These are phyloP conservation scores for human (Homo sapiens) DNA, from an alignment of 2,113 vertebrate genomes.

Conservation along the genomic window DNA sequence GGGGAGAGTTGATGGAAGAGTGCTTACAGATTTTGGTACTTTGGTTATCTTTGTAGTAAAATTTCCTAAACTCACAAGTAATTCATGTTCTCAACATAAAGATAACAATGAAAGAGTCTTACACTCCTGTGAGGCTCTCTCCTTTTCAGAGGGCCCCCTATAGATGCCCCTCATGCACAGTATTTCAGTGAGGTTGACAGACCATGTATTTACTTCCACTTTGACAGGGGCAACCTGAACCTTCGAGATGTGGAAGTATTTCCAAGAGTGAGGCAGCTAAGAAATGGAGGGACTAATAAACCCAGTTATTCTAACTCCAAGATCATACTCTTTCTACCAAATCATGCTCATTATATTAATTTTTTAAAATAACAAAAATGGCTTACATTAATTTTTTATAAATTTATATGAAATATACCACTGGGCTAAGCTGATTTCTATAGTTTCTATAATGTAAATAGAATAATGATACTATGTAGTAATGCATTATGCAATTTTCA, in stretches of 20 bases:
- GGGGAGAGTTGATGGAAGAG: not conserved
- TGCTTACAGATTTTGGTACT: not conserved
- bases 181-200: not conserved
- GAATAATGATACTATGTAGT: not conserved
- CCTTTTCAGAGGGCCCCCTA: not conserved
- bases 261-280: not conserved
- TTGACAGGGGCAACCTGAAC: not conserved
- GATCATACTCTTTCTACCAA: not conserved
- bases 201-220: not conserved
- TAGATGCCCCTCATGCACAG: not conserved
- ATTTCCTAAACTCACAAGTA: not conserved
- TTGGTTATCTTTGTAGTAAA: constrained; percentile 12
- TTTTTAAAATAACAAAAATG: not conserved
- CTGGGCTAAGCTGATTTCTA: not conserved
- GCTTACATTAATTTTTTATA: not conserved
- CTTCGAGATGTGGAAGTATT: not conserved
- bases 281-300: not conserved
- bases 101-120: not conserved
- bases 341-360: not conserved
- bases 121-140: not conserved
- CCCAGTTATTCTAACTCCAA: not conserved
- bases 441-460: not conserved
- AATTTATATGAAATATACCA: not conserved
- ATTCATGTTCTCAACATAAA: not conserved
- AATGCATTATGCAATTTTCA: not conserved